A percentile compares a stretch with the other conserved stretches of the same genome.
Conservation (phyloP, 1,140 invertebrate species). For the Drosophila sp. region DNA sequence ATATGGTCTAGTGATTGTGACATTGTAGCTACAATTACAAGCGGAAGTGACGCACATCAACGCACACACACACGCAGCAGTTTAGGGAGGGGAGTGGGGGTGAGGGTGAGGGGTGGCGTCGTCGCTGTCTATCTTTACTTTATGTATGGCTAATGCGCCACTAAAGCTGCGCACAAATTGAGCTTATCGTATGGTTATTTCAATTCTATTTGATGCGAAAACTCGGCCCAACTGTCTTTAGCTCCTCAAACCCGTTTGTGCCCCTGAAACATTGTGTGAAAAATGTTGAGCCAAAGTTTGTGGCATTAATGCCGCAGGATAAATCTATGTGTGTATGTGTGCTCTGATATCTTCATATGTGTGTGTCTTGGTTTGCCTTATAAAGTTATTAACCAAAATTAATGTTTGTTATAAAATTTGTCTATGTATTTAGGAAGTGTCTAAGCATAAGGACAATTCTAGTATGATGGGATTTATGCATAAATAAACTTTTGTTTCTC, state of each 20-base stretch:
- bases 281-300: slow-evolving; percentile 69
- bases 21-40: slow-evolving; percentile 82
- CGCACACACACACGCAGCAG: slow-evolving; percentile 50
- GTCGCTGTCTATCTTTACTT: slow-evolving; percentile 74
- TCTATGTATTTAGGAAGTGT: slow-evolving; percentile 71
- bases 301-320: slow-evolving; percentile 41
- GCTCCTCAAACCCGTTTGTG: background rate
- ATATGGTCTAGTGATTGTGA: slow-evolving; percentile 81
- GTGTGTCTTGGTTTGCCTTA: slow-evolving; percentile 58
- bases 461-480: slow-evolving; percentile 45
- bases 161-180: slow-evolving; percentile 81
- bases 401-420: slow-evolving; percentile 76
- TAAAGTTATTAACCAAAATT: slow-evolving; percentile 81
- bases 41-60: slow-evolving; percentile 79
- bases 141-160: slow-evolving; percentile 77
- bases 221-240: slow-evolving; percentile 24
- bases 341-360: slow-evolving; percentile 42
- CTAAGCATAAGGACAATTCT: slow-evolving; percentile 53
- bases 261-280: slow-evolving; percentile 67
- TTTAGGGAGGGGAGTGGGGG: background rate
- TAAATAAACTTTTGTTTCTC: slow-evolving; percentile 30
- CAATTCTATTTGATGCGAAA: slow-evolving; percentile 79
- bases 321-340: slow-evolving; percentile 21
- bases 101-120: slow-evolving; percentile 32
- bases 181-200: slow-evolving; percentile 81